Evolutionary conservation across 2,888 invertebrate genomes (phyloP), one percentile per base, ranked within the genome.

Genomic region (Rhyacophila evoluta): DNA sequence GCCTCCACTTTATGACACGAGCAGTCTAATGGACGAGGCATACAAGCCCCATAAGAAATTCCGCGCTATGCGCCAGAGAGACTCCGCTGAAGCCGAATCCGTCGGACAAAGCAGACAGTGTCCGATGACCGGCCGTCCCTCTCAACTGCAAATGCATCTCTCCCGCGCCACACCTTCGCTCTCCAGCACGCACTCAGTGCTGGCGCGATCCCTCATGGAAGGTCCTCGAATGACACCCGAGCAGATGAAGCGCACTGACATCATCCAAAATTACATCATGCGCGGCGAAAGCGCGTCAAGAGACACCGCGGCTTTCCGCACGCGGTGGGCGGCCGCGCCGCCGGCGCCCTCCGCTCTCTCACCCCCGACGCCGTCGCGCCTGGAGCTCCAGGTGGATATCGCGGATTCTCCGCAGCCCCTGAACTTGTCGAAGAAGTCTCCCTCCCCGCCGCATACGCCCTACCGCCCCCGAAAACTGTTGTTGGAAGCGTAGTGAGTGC

Each of bases 31-130:
- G 97, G 97, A 97, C 86, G 97, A 97, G 88, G 97, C 97, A 12
- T 97, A 97, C 89, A 96, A 97, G 86, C 97, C 97, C 81, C 97
- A 97, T 91, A 97, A 97, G 88, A 97, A 97, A 87, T 97, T 97
- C 92, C 93, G 97, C 68, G 96, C 96, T 1, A 89, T 96, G 85
- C 90, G 95, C 28, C 91, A 91, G 81, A 95, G 95, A 84, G 95
- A 96, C 85, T 93, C 93, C 1, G 94, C 94, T 67, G 95, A 95
- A 85, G 95, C 95, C 1, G 94, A 94, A 79, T 87, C 91, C 82
- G 88, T 88, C 75, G 86, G 87, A 74, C 86, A 86, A 19, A 85
- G 85, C 82, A 79, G 73, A 41, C 75, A 78, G 12, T 77, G 37
- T n/a, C 38, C 83, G 78, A 25, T 84, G 78, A 81, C 90, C 90